Conservation (phyloP, 1,140 invertebrate genomes). For the Zelostemma sp. region DNA sequence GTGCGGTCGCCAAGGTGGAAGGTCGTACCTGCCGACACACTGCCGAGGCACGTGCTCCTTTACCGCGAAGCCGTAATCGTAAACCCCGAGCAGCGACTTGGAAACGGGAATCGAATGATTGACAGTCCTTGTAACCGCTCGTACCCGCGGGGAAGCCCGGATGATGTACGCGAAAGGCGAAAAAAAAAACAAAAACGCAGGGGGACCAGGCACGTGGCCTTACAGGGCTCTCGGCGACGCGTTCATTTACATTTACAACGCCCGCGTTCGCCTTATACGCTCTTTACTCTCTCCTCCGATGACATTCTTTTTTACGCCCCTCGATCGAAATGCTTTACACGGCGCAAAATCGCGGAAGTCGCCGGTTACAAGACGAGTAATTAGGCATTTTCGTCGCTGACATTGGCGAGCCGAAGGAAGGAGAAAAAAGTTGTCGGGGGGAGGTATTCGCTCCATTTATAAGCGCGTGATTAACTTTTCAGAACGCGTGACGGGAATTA, state of each 20-base stretch:
- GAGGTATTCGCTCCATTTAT: too few species aligned
- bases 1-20: constrained; percentile 10
- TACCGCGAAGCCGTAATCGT: constrained; percentile 18
- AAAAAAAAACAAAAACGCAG: background rate
- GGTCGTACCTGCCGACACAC: constrained; percentile 5
- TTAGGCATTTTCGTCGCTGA: too few species aligned
- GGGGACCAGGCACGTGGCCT: constrained; percentile 58
- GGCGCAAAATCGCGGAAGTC: constrained; percentile 43
- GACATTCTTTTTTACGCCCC: constrained; percentile 53
- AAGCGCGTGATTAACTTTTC: too few species aligned
- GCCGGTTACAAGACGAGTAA: constrained; percentile 16
- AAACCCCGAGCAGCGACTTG: background rate
- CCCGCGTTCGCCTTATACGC: constrained; percentile 56
- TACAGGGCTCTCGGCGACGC: constrained; percentile 54
- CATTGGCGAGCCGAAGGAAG: too few species aligned
- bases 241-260: constrained; percentile 64
- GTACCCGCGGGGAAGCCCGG: background rate
- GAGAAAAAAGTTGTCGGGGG: too few species aligned
- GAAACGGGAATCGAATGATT: constrained; percentile 4
- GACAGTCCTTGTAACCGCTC: constrained; percentile 7
- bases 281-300: constrained; percentile 53
- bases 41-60: background rate
- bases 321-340: constrained; percentile 42
- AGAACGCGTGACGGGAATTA: too few species aligned
- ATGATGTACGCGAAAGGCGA: background rate